Percentiles rank a stretch among this genome's conserved stretches.
Evolutionary conservation across 2,888 invertebrate genomes (phyloP).

Genomic region (Oscheius onirici): DNA sequence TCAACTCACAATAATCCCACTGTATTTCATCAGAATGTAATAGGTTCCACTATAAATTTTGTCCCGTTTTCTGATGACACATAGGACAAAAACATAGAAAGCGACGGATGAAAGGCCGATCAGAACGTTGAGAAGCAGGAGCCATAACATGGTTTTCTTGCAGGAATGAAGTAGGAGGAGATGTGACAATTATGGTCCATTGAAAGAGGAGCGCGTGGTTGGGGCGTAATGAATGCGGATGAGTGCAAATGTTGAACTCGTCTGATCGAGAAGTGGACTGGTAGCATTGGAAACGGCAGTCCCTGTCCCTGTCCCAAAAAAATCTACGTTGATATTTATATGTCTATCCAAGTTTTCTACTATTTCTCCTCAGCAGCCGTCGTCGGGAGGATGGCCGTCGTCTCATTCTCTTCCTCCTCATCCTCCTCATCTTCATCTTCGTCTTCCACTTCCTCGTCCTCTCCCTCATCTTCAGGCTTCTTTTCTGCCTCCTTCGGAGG

Average conservation of each 20-base stretch:
- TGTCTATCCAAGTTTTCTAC: too few species aligned
- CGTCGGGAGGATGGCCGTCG: neutral
- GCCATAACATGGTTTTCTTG: too few species aligned
- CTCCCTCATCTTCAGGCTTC: neutral
- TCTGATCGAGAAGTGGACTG: too few species aligned
- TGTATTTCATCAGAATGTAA: neutral
- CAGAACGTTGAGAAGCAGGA: neutral
- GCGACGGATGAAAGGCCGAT: neutral
- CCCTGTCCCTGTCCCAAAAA: too few species aligned
- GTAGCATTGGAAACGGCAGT: too few species aligned
- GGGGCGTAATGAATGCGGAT: neutral
- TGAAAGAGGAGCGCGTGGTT: too few species aligned
- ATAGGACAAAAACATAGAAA: neutral
- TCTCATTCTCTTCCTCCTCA: neutral
- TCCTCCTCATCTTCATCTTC: neutral
- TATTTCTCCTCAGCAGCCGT: too few species aligned
- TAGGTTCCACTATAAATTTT: neutral
- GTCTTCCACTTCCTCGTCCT: neutral
- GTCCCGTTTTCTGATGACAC: neutral
- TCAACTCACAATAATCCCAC: neutral
- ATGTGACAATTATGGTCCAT: too few species aligned
- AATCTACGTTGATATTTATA: too few species aligned
- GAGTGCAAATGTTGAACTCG: too few species aligned
- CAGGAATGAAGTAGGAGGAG: neutral
- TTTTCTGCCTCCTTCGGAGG: neutral